Percentiles rank a stretch among this genome's conserved stretches.
These are phyloP conservation scores for Pimpla rufipes DNA, from an alignment of 2,888 invertebrate genomes.

Conservation along the genomic window DNA sequence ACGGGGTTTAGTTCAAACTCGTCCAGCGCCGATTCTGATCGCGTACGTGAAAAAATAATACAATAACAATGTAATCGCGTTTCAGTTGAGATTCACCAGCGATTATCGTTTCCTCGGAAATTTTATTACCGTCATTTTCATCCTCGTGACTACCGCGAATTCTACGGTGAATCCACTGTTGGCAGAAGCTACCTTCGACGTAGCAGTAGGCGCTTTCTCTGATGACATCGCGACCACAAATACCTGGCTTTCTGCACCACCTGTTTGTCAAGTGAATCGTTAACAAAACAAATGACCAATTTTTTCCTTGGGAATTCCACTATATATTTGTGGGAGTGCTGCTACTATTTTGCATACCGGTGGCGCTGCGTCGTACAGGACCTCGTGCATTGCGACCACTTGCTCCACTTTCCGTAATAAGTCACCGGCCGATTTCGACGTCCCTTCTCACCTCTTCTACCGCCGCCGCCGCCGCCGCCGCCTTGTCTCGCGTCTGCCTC, in stretches of 20 bases:
- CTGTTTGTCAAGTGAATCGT: conserved; percentile 83
- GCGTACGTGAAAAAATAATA: background rate
- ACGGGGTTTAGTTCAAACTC: conserved; percentile 80
- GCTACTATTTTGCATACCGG: conserved; percentile 87
- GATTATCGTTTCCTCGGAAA: no score
- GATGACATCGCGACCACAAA: conserved; percentile 92
- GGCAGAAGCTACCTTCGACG: conserved; percentile 93
- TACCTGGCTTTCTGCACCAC: conserved; percentile 90
- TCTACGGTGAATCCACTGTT: conserved; percentile 88
- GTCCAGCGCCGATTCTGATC: conserved; percentile 76
- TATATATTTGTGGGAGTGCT: no score
- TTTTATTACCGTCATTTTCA: conserved; percentile 78
- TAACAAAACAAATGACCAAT: conserved; percentile 27
- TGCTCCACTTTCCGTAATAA: conserved; percentile 92
- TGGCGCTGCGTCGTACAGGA: conserved; percentile 93
- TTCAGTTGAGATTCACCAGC: no score
- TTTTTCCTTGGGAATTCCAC: background rate
- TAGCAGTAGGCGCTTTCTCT: conserved; percentile 95
- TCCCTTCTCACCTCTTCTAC: conserved; percentile 77
- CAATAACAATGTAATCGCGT: background rate
- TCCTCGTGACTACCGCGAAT: conserved; percentile 81
- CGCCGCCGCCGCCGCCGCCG: conserved; percentile 77
- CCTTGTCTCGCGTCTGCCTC: conserved; percentile 83
- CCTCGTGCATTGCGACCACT: conserved; percentile 93
- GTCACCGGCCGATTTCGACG: conserved; percentile 77